A percentile compares a stretch with the other conserved stretches of the same genome.
Evolutionary conservation across 2,888 invertebrate genomes (phyloP).

Genomic region (Lutraria lutraria): DNA sequence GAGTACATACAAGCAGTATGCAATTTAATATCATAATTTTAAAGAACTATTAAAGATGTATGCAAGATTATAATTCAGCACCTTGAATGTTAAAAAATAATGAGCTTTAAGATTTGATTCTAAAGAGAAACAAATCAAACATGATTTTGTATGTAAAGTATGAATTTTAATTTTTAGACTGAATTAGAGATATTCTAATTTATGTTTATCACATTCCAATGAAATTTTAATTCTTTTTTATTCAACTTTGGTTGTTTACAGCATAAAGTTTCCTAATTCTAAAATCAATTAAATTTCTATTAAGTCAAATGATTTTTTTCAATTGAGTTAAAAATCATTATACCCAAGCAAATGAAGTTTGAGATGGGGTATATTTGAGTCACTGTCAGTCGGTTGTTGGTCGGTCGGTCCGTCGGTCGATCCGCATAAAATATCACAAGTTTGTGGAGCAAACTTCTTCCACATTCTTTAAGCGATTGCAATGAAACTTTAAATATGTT

Average conservation of each 20-base stretch:
- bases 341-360: no score
- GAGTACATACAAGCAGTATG: not conserved
- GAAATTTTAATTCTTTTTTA: not conserved
- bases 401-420: no score
- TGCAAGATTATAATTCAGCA: not conserved
- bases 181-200: not conserved
- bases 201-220: not conserved
- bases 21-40: slow-evolving; percentile 5
- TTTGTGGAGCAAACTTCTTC: no score
- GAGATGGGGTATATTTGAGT: no score
- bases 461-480: no score
- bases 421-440: no score
- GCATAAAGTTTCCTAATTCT: not conserved
- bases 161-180: not conserved
- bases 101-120: no score
- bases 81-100: not conserved
- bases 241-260: not conserved
- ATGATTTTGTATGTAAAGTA: not conserved
- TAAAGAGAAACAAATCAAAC: not conserved
- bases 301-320: not conserved
- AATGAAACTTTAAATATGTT: no score
- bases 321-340: no score
- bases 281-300: not conserved
- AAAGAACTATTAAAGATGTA: slow-evolving; percentile 4
- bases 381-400: no score